A percentile compares a stretch with the other conserved stretches of the same genome.
phyloP scores from a whole-genome alignment of 23 tunicate species.

The Styela plicata region DNA sequence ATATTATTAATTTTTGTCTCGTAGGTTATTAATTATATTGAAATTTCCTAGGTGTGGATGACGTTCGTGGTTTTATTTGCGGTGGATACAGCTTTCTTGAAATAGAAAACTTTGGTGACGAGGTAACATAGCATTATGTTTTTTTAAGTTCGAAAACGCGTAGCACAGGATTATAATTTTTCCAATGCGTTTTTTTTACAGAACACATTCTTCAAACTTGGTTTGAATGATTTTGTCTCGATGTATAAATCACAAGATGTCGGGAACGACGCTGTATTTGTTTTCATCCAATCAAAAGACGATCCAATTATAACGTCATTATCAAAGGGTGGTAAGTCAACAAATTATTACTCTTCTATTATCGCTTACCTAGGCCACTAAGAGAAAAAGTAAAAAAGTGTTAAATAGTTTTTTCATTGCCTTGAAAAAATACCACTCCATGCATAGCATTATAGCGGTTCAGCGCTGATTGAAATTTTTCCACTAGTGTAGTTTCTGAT shows the following conservation, averaged over 20 bases:
- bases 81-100: conserved; percentile 62
- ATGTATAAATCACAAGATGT: conserved; percentile 2
- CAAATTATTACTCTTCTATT: too few relatives aligned
- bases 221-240: neutral
- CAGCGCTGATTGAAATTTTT: too few relatives aligned
- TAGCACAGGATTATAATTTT: too few relatives aligned
- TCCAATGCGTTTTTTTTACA: too few relatives aligned
- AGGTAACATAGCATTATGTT: neutral
- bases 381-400: too few relatives aligned
- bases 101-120: conserved; percentile 53
- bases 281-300: neutral
- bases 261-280: neutral
- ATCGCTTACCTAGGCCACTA: too few relatives aligned
- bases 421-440: too few relatives aligned
- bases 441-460: too few relatives aligned
- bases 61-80: conserved; percentile 77
- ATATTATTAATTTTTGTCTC: neutral
- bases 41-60: conserved; percentile 47
- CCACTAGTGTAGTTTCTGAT: too few relatives aligned
- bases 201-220: neutral
- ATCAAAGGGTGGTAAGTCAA: neutral
- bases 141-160: too few relatives aligned
- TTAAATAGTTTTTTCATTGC: too few relatives aligned
- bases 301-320: neutral
- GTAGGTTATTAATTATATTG: neutral